A percentile compares a stretch with the other conserved stretches of the same genome.
Conservation (phyloP, 2,888 invertebrate species). For the Linnaemya tessellans region DNA sequence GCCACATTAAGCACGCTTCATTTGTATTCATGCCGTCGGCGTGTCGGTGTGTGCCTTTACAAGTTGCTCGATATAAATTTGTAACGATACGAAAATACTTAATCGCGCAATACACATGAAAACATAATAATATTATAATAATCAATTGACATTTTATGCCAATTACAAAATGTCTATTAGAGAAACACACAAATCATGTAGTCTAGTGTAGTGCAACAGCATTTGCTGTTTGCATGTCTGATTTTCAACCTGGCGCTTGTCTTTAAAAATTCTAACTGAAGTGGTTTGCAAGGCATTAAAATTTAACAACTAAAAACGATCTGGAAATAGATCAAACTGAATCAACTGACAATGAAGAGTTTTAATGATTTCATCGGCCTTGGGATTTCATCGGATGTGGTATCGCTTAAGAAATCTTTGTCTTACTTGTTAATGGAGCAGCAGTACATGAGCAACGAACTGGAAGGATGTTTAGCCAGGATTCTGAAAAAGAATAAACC, state of each 20-base stretch:
- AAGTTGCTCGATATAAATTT: constrained; percentile 12
- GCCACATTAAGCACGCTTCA: constrained; percentile 47
- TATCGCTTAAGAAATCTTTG: no score
- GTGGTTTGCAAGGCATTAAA: constrained; percentile 36
- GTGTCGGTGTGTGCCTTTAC: background rate
- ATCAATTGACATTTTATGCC: constrained; percentile 72
- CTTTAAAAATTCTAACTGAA: constrained; percentile 28
- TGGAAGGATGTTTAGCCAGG: no score
- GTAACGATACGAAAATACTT: background rate
- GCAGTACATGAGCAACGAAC: no score
- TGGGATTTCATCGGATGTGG: no score
- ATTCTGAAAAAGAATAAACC: no score
- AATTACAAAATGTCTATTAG: constrained; percentile 69
- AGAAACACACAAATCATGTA: constrained; percentile 14
- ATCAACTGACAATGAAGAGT: constrained; percentile 9
- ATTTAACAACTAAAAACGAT: background rate
- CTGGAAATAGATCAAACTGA: constrained; percentile 60
- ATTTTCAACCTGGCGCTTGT: constrained; percentile 45
- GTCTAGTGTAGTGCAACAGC: background rate
- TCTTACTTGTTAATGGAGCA: no score
- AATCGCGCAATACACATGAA: constrained; percentile 1
- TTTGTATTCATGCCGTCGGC: background rate
- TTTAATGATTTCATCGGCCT: background rate
- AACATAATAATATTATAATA: constrained; percentile 67
- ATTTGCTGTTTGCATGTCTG: background rate